Evolutionary conservation across 53 echinoderm and acorn worm species (phyloP), one percentile per base, ranked within the genome.

Genomic region (Paelopatides confundens): DNA sequence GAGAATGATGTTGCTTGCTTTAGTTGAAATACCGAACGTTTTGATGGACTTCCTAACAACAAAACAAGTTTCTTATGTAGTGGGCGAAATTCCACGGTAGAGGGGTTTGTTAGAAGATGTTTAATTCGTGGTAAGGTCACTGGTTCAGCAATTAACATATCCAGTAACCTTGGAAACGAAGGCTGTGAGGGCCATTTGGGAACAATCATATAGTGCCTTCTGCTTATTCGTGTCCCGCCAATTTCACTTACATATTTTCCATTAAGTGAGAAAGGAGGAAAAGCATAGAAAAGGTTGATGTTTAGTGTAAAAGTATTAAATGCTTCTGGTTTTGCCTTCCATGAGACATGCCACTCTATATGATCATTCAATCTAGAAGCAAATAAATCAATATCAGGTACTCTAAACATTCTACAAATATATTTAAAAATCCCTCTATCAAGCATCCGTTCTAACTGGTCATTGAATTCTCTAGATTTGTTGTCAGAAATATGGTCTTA

Each of bases 251-350:
- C 17, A 2, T 37, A 35, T 40, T 30, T 18, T 35, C 84, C 65
- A 63, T 64, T 64, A 26, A 65, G 84, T 40, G 64, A 37, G 47
- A 83, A 83, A 40, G 65, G 65, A 27, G 65, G 65, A 62, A 83
- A 83, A 65, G 29, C 33, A 5, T 18, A 54, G 18, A 54, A 18
- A 54, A 54, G 18, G 5, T 17, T n/a, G 47, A 48, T 48, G 37
- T 62, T 62, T 2, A 82, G 62, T 18, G 83, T 32, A 39, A 54
- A 54, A 8, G 27, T 13, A 35, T 93, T 87, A 30, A 76, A 38
- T 35, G 53, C 65, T 29, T 38, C 51, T 23, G 85, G 92, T 63
- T 92, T 90, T 54, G 90, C 92, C 47, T 90, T 85, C 90, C 95
- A 92, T 24, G 94, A 77, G 1, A 94, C 88, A 77, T 92, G 89